These are phyloP conservation scores for Drosophila histrio DNA, from an alignment of 2,888 invertebrate genomes.

Conservation along the genomic window DNA sequence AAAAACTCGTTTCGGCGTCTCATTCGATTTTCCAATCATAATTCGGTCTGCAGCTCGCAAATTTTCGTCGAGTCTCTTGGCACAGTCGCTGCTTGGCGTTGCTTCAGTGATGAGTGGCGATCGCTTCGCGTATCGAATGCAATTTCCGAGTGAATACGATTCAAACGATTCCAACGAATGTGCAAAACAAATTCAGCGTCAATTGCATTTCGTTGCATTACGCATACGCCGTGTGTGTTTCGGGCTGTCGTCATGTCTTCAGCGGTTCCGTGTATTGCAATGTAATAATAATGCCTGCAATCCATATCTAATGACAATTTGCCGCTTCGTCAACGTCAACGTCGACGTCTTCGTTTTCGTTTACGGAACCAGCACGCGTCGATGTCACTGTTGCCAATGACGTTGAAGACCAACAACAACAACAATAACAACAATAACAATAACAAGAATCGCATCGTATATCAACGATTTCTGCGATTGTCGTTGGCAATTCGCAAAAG, in stretches of 20 bases:
- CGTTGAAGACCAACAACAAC: conserved; percentile 4
- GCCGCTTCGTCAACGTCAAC: conserved; percentile 5
- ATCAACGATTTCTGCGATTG: conserved; percentile 51
- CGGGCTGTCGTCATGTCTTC: too few relatives aligned
- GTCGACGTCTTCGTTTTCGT: conserved; percentile 17
- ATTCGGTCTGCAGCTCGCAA: conserved; percentile 27
- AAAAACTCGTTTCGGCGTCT: conserved; percentile 60
- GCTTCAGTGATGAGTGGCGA: conserved; percentile 52
- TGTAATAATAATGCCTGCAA: conserved; percentile 25
- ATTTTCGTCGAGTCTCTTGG: conserved; percentile 14
- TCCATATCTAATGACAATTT: conserved; percentile 49
- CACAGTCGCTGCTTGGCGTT: conserved; percentile 68
- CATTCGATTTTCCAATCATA: conserved; percentile 59
- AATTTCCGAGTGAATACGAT: conserved; percentile 20
- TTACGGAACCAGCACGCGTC: conserved; percentile 53
- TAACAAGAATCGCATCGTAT: background rate
- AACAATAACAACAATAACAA: background rate
- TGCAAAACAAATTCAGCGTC: conserved; percentile 22
- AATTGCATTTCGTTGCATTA: conserved; percentile 34
- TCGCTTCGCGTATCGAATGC: conserved; percentile 32
- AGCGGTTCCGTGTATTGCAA: conserved; percentile 11
- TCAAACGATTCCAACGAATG: background rate
- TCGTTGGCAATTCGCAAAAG: conserved; percentile 38
- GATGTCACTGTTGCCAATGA: conserved; percentile 11
- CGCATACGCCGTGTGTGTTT: conserved; percentile 53